Evolutionary conservation across 2,888 invertebrate genomes (phyloP).

Genomic region (Thymelicus acteon): DNA sequence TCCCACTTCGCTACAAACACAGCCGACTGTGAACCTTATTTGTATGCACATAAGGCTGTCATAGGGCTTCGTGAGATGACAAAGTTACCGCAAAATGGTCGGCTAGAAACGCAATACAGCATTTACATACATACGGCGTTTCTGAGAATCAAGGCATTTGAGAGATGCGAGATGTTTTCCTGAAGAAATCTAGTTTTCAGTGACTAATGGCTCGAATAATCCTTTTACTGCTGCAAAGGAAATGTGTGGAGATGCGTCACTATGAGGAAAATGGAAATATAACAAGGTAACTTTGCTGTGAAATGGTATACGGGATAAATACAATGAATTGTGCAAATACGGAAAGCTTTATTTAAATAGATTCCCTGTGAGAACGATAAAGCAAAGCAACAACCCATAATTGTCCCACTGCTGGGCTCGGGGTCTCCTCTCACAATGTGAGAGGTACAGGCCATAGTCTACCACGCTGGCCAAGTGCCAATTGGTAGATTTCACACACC

Average conservation of each 20-base stretch:
- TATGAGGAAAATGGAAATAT: constrained; percentile 9
- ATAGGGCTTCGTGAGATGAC: not conserved
- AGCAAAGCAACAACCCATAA: too few relatives aligned
- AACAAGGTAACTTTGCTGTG: not conserved
- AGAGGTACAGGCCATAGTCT: too few relatives aligned
- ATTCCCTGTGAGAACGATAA: too few relatives aligned
- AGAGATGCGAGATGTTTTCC: constrained; percentile 19
- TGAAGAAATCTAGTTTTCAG: constrained; percentile 9
- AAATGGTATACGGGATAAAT: too few relatives aligned
- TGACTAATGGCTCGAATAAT: constrained; percentile 12
- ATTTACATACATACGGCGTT: constrained; percentile 19
- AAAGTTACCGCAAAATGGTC: constrained; percentile 20
- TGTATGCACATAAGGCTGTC: not conserved
- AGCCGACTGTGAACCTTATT: constrained; percentile 5
- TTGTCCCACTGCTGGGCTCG: too few relatives aligned
- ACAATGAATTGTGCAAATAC: too few relatives aligned
- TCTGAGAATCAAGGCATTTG: constrained; percentile 9
- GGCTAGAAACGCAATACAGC: not conserved
- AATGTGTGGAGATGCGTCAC: constrained; percentile 6
- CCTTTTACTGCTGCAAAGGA: constrained; percentile 3
- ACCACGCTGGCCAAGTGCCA: too few relatives aligned
- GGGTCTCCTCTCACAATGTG: too few relatives aligned
- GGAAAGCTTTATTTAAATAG: too few relatives aligned
- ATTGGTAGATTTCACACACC: too few relatives aligned
- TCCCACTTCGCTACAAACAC: not conserved